Base-by-base conservation (phyloP, 2,797 vertebrate species). In the Acipenser oxyrinchus region DNA sequence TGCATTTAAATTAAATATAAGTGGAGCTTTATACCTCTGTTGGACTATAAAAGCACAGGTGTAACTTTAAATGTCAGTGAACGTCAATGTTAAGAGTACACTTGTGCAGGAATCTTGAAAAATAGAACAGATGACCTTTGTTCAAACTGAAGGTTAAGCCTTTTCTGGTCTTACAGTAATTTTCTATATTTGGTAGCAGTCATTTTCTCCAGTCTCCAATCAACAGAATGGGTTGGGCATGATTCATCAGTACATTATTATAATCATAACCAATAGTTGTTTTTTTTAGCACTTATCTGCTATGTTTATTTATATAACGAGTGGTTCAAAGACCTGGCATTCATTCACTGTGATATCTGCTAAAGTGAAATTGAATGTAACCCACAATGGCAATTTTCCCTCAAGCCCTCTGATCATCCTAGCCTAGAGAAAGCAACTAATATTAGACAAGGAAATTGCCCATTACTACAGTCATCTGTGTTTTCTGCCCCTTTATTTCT, bases 331-430 rank as follows among this genome's bases (percentile, higher is more conserved):
- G 55, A 58, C 1, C 11, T 11, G 15, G 6, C 11, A 58, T 58
- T 58, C 55, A 37, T 1, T 37, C 37, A 13, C 23, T 49, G 23
- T 10, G 62, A 61, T 68, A 68, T 62, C 66, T 61, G 53, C 62
- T 52, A 68, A 63, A 15, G 51, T 51, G 52, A 52, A 68, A 63
- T 62, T 68, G 51, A 68, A 62, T 68, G 63, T 63, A 62, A 68
- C 59, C 66, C 23, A 61, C 52, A 52, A 62, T 59, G 62, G 51
- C 51, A 53, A 18, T n/a, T 51, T 23, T 68, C 60, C 60, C 66
- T 18, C 23, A 18, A 53, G 66, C 53, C 48, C 18, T 68, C 15
- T 51, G 37, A 51, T 68, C 66, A 55, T 55, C 51, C 48, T 63
- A 62, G 51, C 53, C 51, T 60, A 68, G 15, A 37, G 66, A 62